Conservation (phyloP, 2,797 vertebrate genomes). For the Erethizon dorsatum region DNA sequence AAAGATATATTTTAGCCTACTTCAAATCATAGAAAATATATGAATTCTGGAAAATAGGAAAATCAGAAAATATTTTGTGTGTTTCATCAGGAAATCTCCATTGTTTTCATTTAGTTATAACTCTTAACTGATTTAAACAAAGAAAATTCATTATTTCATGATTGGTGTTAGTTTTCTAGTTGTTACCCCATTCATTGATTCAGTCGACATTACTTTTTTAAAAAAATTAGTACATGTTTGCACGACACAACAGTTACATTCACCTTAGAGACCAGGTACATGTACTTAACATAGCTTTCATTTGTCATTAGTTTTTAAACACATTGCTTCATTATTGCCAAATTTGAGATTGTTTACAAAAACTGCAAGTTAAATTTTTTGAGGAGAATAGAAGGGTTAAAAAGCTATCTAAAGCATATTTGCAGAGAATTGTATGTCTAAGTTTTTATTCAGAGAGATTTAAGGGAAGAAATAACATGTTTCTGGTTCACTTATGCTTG, state of each 20-base stretch:
- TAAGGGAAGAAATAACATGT: conserved; percentile 26
- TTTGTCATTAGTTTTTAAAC: neutral
- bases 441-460: conserved; percentile 39
- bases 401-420: conserved; percentile 37
- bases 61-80: conserved; percentile 4
- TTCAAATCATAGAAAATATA: conserved; percentile 27
- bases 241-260: no score
- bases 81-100: conserved; percentile 6
- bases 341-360: conserved; percentile 46
- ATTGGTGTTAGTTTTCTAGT: conserved; percentile 51
- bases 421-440: conserved; percentile 2
- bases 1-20: neutral
- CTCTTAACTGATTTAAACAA: neutral
- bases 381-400: conserved; percentile 43
- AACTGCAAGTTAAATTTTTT: neutral
- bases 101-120: conserved; percentile 32
- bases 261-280: neutral
- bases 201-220: neutral
- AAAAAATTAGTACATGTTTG: neutral
- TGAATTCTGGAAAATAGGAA: conserved; percentile 51
- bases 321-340: conserved; percentile 18
- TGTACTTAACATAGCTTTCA: neutral
- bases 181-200: conserved; percentile 5
- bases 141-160: conserved; percentile 39
- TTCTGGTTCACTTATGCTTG: conserved; percentile 65